These are phyloP conservation scores for Pyxicephalus adspersus DNA, from an alignment of 2,113 vertebrate genomes.

Conservation along the genomic window DNA sequence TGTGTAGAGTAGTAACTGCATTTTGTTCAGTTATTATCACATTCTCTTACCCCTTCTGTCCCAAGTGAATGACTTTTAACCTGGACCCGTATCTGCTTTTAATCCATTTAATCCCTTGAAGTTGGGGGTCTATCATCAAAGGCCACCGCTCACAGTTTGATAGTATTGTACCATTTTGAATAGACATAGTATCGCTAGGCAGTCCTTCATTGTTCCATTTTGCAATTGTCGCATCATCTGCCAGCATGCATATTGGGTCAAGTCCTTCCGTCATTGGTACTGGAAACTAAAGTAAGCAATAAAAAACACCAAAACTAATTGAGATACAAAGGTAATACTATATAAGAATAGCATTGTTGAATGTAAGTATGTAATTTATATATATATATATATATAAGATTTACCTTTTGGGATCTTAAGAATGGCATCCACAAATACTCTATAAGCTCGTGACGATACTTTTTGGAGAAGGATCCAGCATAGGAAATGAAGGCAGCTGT, in stretches of 20 bases:
- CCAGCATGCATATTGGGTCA: constrained; percentile 72
- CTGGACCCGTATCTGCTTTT: constrained; percentile 73
- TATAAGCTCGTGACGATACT: constrained; percentile 67
- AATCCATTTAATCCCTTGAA: constrained; percentile 77
- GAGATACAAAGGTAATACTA: too few relatives aligned
- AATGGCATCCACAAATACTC: constrained; percentile 74
- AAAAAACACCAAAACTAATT: background rate
- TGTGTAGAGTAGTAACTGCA: too few relatives aligned
- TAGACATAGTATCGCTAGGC: constrained; percentile 73
- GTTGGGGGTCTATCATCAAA: constrained; percentile 76
- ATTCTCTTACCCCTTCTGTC: constrained; percentile 72
- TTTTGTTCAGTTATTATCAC: background rate
- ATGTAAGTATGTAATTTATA: background rate
- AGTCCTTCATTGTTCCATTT: constrained; percentile 78
- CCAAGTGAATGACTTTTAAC: constrained; percentile 73
- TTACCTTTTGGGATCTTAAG: constrained; percentile 69
- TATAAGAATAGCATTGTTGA: too few relatives aligned
- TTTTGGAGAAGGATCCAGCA: constrained; percentile 73
- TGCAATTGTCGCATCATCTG: constrained; percentile 73
- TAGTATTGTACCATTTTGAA: constrained; percentile 74
- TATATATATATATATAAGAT: background rate
- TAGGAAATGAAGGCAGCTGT: constrained; percentile 74
- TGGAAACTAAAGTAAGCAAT: constrained; percentile 63
- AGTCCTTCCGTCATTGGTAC: constrained; percentile 74
- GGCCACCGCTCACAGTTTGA: constrained; percentile 74